These are phyloP conservation scores for Lordiphosa stackelbergi DNA, from an alignment of 1,140 invertebrate species.

Conservation along the genomic window DNA sequence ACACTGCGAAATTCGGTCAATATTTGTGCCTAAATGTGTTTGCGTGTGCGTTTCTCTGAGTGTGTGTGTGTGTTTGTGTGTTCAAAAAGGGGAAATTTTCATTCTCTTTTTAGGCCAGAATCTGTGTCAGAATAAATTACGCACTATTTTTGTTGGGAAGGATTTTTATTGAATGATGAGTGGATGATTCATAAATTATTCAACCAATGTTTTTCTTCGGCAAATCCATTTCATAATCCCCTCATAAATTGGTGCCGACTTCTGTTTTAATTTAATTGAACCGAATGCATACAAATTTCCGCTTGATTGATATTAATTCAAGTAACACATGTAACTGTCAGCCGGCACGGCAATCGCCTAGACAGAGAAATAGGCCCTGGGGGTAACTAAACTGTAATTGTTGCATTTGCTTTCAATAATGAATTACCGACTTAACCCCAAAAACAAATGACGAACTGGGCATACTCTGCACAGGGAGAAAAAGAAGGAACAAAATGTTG, in stretches of 20 bases:
- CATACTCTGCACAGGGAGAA: no score
- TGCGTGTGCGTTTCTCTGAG: slow-evolving; percentile 11
- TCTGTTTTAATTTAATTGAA: slow-evolving; percentile 5
- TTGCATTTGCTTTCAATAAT: no score
- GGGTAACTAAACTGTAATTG: no score
- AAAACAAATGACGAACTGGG: no score
- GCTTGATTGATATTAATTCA: slow-evolving; percentile 13
- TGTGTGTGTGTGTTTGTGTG: slow-evolving; percentile 12
- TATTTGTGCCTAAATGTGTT: slow-evolving; percentile 41
- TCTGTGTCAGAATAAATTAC: slow-evolving; percentile 58
- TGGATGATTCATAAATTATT: slow-evolving; percentile 9
- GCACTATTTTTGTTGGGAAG: slow-evolving; percentile 5
- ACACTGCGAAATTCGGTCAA: slow-evolving; percentile 63
- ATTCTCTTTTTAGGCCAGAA: slow-evolving; percentile 27
- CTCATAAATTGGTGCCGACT: neutral
- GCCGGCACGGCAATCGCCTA: slow-evolving; percentile 1
- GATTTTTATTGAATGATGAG: slow-evolving; percentile 3
- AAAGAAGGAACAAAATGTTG: no score
- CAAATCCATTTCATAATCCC: slow-evolving; percentile 1
- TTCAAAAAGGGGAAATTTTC: slow-evolving; percentile 42
- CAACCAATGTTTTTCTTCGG: slow-evolving; percentile 1
- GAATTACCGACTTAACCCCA: no score
- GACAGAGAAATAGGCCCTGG: slow-evolving; percentile 1
- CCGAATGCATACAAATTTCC: slow-evolving; percentile 11
- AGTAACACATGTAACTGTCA: slow-evolving; percentile 13